Base-by-base conservation (phyloP, 1,140 invertebrate species). In the Armadillidium nasatum region DNA sequence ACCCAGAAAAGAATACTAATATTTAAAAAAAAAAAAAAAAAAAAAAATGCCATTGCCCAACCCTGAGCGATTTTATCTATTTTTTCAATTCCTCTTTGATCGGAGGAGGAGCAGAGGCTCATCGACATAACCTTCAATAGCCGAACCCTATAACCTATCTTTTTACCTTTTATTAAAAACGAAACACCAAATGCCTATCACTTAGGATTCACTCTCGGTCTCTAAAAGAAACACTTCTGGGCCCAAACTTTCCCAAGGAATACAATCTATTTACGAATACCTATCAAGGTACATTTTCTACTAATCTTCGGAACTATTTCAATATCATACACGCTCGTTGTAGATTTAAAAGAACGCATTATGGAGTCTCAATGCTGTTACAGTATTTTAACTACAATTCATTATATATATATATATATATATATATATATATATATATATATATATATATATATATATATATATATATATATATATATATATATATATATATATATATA, bases 371-470 rank as follows among this genome's bases (percentile, higher is more conserved):
- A 33, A 33, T 33, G 33, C 33, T 33, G 33, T 33, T 33, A 33
- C 6, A 33, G 33, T 33, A 60, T 7, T 4, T 60, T 60, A 19
- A 60, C 11, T 60, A 7, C 50, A 15, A 15, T 60, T 2, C 11
- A 60, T 60, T 13, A 60, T 7, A 7, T 60, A 4, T 19, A 4
- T 7, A 60, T 19, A 60, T 19, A 60, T 19, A 60, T 13, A 15
- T 60, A 60, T 60, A 60, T 60, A 60, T 60, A 60, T 60, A 60
- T 60, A 60, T 60, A 60, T 60, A 60, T 60, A 60, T 60, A 60
- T 60, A 15, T 60, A 60, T 60, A 60, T 60, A 60, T 60, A 60
- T 60, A 60, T 60, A 60, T 60, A 15, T n/a, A 60, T 60, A 60
- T 60, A 60, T 60, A 60, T 60, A 60, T 60, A 60, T 60, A 60